phyloP scores from a whole-genome alignment of 2,888 invertebrate species.

The Acholoe squamosa region DNA sequence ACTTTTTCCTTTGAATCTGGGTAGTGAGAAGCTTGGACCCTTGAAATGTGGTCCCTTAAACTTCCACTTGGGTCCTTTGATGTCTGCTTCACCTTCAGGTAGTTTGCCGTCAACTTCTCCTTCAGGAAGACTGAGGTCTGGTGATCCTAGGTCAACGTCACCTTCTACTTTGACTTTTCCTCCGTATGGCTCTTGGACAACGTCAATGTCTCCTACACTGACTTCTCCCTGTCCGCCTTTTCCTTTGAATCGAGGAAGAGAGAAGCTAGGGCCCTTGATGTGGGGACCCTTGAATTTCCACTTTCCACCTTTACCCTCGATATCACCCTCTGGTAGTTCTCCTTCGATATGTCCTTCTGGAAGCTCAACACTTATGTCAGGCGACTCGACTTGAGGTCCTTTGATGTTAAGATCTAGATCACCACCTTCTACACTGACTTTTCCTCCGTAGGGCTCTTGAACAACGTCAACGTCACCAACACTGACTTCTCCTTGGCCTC shows the following conservation, averaged over 20 bases:
- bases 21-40: slow-evolving; percentile 52
- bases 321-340: slow-evolving; percentile 43
- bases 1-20: slow-evolving; percentile 17
- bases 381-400: background rate
- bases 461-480: slow-evolving; percentile 52
- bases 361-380: background rate
- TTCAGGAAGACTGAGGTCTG: background rate
- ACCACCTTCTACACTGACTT: slow-evolving; percentile 53
- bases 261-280: slow-evolving; percentile 42
- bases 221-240: slow-evolving; percentile 32
- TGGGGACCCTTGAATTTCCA: slow-evolving; percentile 54
- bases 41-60: slow-evolving; percentile 38
- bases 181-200: slow-evolving; percentile 48
- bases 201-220: slow-evolving; percentile 32
- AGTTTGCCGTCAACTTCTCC: slow-evolving; percentile 6
- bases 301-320: slow-evolving; percentile 3
- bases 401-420: slow-evolving; percentile 18
- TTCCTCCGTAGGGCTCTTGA: slow-evolving; percentile 44
- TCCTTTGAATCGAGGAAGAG: slow-evolving; percentile 30
- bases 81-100: slow-evolving; percentile 23
- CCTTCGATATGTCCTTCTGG: slow-evolving; percentile 37
- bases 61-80: slow-evolving; percentile 7
- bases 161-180: background rate
- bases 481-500: slow-evolving; percentile 37
- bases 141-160: background rate